A percentile compares a stretch with the other conserved stretches of the same genome.
phyloP scores from a whole-genome alignment of 1,140 invertebrate species.

The Sycobia sp. region DNA sequence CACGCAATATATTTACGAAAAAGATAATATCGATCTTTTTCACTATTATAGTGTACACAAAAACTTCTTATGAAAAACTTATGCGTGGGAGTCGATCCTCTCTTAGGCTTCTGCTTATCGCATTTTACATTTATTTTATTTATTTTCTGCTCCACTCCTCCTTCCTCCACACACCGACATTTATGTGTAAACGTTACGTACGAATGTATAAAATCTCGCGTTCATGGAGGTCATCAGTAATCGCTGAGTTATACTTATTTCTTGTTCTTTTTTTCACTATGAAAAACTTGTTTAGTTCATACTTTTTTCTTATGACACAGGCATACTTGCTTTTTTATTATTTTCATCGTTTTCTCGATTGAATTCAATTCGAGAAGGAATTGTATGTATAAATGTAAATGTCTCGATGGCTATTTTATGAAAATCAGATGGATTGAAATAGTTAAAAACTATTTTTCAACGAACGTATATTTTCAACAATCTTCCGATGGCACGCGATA shows the following conservation, averaged over 20 bases:
- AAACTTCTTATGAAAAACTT: constrained; percentile 14
- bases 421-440: not conserved
- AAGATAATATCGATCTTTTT: constrained; percentile 17
- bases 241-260: constrained; percentile 24
- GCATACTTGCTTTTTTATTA: constrained; percentile 7
- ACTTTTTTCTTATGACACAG: constrained; percentile 5
- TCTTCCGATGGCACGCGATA: not conserved
- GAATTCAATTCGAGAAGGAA: not conserved
- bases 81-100: constrained; percentile 9
- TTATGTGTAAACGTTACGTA: constrained; percentile 43
- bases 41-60: constrained; percentile 21
- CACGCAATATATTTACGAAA: constrained; percentile 14
- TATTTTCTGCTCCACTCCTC: constrained; percentile 7
- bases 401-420: too few species aligned
- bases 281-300: constrained; percentile 18
- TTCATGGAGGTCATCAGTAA: constrained; percentile 18
- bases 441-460: not conserved
- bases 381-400: constrained; percentile 16
- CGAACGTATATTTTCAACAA: not conserved
- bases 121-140: constrained; percentile 29
- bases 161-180: constrained; percentile 1
- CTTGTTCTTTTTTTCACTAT: constrained; percentile 7
- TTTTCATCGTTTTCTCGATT: constrained; percentile 10
- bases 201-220: constrained; percentile 58
- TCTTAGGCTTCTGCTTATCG: constrained; percentile 27